phyloP scores from a whole-genome alignment of 2,113 vertebrate species.

The Arenaria interpres region DNA sequence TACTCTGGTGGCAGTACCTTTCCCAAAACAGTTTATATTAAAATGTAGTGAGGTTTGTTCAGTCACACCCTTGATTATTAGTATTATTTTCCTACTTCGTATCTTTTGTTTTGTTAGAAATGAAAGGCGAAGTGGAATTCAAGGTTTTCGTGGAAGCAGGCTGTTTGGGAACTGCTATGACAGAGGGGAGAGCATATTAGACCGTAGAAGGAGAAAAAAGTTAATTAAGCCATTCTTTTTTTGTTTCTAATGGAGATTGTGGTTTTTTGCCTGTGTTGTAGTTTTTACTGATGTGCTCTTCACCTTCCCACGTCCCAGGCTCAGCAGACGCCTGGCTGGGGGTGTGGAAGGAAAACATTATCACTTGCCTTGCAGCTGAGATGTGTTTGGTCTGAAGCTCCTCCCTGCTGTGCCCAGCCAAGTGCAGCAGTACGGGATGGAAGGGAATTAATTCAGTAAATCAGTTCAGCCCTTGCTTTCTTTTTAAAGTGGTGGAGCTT shows the following conservation, averaged over 20 bases:
- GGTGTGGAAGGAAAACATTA: neutral
- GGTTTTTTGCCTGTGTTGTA: accelerated
- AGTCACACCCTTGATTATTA: neutral
- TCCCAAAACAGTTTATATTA: neutral
- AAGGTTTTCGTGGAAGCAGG: neutral
- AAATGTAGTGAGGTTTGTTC: neutral
- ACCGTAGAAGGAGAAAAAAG: neutral
- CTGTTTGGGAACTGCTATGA: neutral
- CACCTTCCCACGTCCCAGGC: neutral
- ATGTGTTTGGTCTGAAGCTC: neutral
- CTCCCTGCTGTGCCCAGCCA: neutral
- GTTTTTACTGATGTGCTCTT: too few relatives aligned
- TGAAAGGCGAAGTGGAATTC: neutral
- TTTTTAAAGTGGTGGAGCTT: neutral
- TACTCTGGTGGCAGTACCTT: neutral
- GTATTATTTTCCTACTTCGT: neutral
- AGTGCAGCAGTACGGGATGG: accelerated
- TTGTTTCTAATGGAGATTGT: neutral
- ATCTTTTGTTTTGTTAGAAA: neutral
- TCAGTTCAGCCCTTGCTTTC: neutral
- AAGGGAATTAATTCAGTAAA: neutral
- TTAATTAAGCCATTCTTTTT: neutral
- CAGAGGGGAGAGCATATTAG: neutral
- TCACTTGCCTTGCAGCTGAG: neutral
- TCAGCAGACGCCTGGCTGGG: neutral